Base-by-base conservation (phyloP, 2,888 invertebrate species). In the Cephalotes varians region DNA sequence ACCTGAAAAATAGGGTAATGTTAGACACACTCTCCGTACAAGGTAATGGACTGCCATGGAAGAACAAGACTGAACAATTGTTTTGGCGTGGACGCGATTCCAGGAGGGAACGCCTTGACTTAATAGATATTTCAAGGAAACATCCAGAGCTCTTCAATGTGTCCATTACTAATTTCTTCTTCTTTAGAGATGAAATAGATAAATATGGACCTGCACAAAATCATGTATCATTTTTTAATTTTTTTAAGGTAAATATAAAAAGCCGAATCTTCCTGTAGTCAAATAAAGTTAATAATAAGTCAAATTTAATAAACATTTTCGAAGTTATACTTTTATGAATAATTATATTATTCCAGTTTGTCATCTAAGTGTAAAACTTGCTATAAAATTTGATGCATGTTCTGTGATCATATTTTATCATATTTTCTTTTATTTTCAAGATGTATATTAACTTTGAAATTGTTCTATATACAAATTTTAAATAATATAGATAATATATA, bases 41-140 rank as follows among this genome's bases (percentile, higher is more conserved):
- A 95, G 97, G 97, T 58, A 97, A 97, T 12, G 96, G 96, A 67
- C 95, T 95, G 28, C 91, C 95, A 0, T 99, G 99, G 99, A 94
- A 96, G 31, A 94, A 96, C 49, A 97, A 98, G 92, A 96, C 96
- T 83, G 95, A 96, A 2, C 96, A 97, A 93, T 97, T 97, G 2
- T 98, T 99, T 94, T 99, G 98, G 98, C 96, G 99, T 84, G 99
- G 99, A 0, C 96, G 99, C 58, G 99, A 99, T 94, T 98, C 99
- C 0, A 96, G 98, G n/a, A 95, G 96, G 79, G 98, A 98, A 93
- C 95, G 99, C 44, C 95, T 99, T 21, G 96, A 98, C 89, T 95
- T 99, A 31, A 96, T 99, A 18, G 96, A 97, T 76, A 96, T 99
- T 88, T 96, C 98, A 0, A 96, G 97, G 86, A 94, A 96, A 90